Percentiles rank a stretch among this genome's conserved stretches.
These are phyloP conservation scores for Rattus rattus DNA, from an alignment of 2,113 vertebrate genomes.

Conservation along the genomic window DNA sequence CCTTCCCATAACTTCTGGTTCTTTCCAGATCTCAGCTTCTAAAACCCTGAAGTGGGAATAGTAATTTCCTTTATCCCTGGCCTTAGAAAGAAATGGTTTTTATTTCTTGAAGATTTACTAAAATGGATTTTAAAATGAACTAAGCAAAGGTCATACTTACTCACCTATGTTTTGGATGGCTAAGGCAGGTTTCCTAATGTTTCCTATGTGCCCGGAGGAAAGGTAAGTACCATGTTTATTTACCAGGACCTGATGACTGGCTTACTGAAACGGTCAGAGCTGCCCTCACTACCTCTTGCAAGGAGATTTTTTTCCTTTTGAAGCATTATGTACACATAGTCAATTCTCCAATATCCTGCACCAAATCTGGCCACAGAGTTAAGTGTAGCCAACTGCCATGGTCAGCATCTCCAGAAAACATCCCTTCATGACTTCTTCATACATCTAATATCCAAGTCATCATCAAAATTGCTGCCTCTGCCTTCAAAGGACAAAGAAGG, in stretches of 20 bases:
- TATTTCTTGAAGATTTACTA: constrained; percentile 10
- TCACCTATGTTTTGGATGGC: neutral
- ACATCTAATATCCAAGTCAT: neutral
- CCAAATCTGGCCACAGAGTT: constrained; percentile 30
- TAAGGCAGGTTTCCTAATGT: constrained; percentile 11
- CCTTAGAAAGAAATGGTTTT: neutral
- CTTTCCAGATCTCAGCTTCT: neutral
- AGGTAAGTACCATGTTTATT: neutral
- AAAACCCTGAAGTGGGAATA: neutral
- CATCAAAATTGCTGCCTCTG: neutral
- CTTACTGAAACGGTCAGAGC: neutral
- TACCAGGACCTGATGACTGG: neutral
- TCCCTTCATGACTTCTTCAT: neutral
- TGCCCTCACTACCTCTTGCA: neutral
- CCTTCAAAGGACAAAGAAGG: neutral
- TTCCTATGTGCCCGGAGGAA: constrained; percentile 7
- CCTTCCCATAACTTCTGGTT: neutral
- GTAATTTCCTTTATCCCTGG: neutral
- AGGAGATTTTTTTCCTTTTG: neutral
- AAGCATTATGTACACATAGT: neutral
- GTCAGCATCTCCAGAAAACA: neutral
- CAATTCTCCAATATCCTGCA: neutral
- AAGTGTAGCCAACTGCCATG: neutral
- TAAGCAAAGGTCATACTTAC: neutral
- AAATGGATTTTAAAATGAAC: constrained; percentile 38